Evolutionary conservation across 2,888 invertebrate species (phyloP).

Genomic region (Listrodromus nycthemerus): DNA sequence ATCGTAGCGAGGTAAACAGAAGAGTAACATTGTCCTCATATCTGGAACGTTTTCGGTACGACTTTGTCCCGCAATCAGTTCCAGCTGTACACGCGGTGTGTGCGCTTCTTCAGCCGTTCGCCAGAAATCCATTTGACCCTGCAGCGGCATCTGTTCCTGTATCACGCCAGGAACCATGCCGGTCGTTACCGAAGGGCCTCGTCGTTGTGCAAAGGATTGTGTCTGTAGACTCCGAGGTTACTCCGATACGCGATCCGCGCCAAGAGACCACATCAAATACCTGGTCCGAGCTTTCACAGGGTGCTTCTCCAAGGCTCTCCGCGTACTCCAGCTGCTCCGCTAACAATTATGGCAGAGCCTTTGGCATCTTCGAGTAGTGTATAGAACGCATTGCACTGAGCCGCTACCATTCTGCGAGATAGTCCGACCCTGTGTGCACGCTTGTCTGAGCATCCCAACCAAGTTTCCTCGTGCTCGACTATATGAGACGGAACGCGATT

Average conservation of each 20-base stretch:
- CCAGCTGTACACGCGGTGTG: neutral
- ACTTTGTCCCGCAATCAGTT: neutral
- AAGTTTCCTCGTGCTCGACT: neutral
- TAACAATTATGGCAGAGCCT: slow-evolving; percentile 58
- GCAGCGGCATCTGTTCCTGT: slow-evolving; percentile 49
- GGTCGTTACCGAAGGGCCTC: slow-evolving; percentile 29
- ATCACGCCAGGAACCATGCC: slow-evolving; percentile 36
- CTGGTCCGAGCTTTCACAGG: slow-evolving; percentile 46
- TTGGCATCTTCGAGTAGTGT: slow-evolving; percentile 43
- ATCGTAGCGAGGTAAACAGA: neutral
- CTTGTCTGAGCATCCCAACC: slow-evolving; percentile 18
- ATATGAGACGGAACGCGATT: slow-evolving; percentile 39
- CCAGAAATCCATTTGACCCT: slow-evolving; percentile 58
- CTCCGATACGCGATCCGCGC: slow-evolving; percentile 57
- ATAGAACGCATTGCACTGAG: slow-evolving; percentile 15
- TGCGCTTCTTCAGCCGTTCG: slow-evolving; percentile 27
- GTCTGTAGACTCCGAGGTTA: slow-evolving; percentile 16
- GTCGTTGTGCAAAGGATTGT: slow-evolving; percentile 58
- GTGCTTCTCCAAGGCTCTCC: slow-evolving; percentile 6
- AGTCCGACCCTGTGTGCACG: slow-evolving; percentile 15
- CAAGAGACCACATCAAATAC: slow-evolving; percentile 63
- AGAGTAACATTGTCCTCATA: neutral
- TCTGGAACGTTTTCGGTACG: neutral
- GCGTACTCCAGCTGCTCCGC: slow-evolving; percentile 50
- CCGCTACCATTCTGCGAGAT: slow-evolving; percentile 36